Evolutionary conservation across 2,797 vertebrate species (phyloP).

Genomic region (Enteromius viviparus): DNA sequence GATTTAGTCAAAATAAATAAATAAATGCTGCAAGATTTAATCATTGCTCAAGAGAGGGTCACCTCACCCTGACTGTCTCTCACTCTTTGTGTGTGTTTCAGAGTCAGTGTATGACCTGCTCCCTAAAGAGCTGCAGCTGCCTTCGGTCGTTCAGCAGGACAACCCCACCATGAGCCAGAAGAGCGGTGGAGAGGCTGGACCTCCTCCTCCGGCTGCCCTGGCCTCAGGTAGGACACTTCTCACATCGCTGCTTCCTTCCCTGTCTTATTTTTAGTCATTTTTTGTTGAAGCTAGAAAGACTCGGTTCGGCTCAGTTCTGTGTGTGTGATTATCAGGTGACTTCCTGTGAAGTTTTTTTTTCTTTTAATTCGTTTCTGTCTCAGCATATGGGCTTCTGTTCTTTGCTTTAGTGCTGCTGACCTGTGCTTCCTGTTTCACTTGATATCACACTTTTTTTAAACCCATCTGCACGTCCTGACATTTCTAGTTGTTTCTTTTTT

Average conservation of each 20-base stretch:
- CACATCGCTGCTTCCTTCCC: conserved; percentile 65
- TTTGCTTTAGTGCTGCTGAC: conserved; percentile 10
- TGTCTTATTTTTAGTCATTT: conserved; percentile 70
- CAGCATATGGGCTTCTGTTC: not conserved
- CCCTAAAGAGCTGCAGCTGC: conserved; percentile 98
- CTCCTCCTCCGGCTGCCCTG: conserved; percentile 91
- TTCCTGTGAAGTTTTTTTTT: conserved; percentile 2
- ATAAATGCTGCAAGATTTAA: not conserved
- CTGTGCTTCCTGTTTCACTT: conserved; percentile 1
- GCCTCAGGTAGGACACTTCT: conserved; percentile 91
- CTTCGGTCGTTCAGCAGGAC: conserved; percentile 88
- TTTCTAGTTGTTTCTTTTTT: conserved; percentile 2
- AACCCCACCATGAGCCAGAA: conserved; percentile 98
- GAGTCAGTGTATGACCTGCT: conserved; percentile 99
- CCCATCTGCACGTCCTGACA: conserved; percentile 20
- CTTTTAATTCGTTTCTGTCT: not conserved
- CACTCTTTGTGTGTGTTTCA: conserved; percentile 61
- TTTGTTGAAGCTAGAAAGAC: conserved; percentile 70
- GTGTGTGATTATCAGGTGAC: not conserved
- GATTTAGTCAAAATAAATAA: not conserved
- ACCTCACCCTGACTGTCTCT: not conserved
- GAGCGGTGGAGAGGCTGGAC: conserved; percentile 96
- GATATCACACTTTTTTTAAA: conserved; percentile 27
- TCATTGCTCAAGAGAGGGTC: no score
- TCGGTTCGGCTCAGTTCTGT: conserved; percentile 4